Percentiles rank a stretch among this genome's conserved stretches.
phyloP scores from a whole-genome alignment of 2,888 invertebrate species.

The Atethmia centrago region DNA sequence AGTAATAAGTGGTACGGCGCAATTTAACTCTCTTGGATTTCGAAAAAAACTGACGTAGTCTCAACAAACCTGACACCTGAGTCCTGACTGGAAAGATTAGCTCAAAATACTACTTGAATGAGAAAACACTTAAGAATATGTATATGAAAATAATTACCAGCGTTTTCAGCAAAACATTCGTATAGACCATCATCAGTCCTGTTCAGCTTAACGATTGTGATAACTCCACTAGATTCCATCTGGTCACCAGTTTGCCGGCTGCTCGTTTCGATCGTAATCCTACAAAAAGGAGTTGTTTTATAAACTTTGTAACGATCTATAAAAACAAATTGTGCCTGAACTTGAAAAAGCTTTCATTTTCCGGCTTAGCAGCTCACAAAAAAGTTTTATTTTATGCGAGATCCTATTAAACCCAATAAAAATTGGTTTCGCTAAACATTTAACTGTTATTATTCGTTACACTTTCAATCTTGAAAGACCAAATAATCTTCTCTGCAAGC shows the following conservation, averaged over 20 bases:
- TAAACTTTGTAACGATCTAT: constrained; percentile 14
- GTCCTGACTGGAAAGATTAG: too few species aligned
- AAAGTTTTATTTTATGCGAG: constrained; percentile 2
- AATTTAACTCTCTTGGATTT: too few species aligned
- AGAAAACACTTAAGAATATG: too few species aligned
- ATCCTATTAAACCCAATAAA: neutral
- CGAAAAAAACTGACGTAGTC: too few species aligned
- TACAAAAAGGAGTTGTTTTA: constrained; percentile 60
- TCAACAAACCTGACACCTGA: too few species aligned
- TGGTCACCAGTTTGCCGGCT: constrained; percentile 86
- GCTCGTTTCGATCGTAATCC: constrained; percentile 92
- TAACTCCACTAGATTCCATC: constrained; percentile 90
- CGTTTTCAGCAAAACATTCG: constrained; percentile 95
- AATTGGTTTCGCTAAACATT: constrained; percentile 1
- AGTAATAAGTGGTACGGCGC: too few species aligned
- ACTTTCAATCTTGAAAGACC: neutral
- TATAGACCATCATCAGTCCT: constrained; percentile 96
- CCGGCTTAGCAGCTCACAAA: constrained; percentile 26
- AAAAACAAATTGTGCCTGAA: constrained; percentile 40
- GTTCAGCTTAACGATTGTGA: constrained; percentile 92
- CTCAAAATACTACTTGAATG: too few species aligned
- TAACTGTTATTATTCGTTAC: neutral
- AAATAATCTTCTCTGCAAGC: too few species aligned
- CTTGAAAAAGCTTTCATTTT: constrained; percentile 39
- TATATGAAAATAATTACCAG: constrained; percentile 90